phyloP scores from a whole-genome alignment of 1,140 invertebrate genomes.

The Drosophila dunni region DNA sequence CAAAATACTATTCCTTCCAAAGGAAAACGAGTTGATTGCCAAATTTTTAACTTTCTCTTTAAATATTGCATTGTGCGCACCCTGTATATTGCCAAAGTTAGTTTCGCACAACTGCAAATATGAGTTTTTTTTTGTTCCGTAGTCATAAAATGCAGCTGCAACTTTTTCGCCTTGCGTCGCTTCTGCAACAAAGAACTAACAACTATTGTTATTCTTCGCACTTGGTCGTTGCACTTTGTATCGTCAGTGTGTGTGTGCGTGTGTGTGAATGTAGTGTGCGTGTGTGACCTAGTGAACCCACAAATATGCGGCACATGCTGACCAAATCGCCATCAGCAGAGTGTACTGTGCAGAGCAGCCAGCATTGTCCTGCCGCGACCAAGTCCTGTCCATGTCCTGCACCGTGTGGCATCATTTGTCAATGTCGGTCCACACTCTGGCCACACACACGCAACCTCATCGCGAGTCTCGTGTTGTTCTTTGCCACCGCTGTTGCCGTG shows the following conservation, averaged over 20 bases:
- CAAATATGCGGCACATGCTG: slow-evolving; percentile 64
- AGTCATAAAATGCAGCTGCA: slow-evolving; percentile 77
- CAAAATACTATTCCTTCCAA: too few species aligned
- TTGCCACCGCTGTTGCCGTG: slow-evolving; percentile 33
- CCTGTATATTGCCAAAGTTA: slow-evolving; percentile 46
- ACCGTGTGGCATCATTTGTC: slow-evolving; percentile 72
- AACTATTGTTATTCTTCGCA: slow-evolving; percentile 67
- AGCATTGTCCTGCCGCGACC: slow-evolving; percentile 51
- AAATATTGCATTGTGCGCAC: slow-evolving; percentile 8
- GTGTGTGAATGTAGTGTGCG: slow-evolving; percentile 8
- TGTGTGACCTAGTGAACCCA: slow-evolving; percentile 64
- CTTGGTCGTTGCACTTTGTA: slow-evolving; percentile 64
- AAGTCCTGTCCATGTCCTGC: slow-evolving; percentile 29
- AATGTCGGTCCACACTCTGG: slow-evolving; percentile 69
- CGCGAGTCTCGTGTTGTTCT: slow-evolving; percentile 34
- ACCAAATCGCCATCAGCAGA: slow-evolving; percentile 42
- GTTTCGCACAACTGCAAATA: slow-evolving; percentile 24
- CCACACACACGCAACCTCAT: slow-evolving; percentile 67
- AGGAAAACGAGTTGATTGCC: too few species aligned
- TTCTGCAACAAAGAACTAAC: slow-evolving; percentile 60
- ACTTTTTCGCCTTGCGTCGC: slow-evolving; percentile 44
- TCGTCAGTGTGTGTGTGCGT: slow-evolving; percentile 3
- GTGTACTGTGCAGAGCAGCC: slow-evolving; percentile 10
- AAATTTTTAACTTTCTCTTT: too few species aligned
- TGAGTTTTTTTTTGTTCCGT: slow-evolving; percentile 58